Percentiles rank a stretch among this genome's conserved stretches.
phyloP scores from a whole-genome alignment of 2,797 vertebrate species.

The Iguana delicatissima region DNA sequence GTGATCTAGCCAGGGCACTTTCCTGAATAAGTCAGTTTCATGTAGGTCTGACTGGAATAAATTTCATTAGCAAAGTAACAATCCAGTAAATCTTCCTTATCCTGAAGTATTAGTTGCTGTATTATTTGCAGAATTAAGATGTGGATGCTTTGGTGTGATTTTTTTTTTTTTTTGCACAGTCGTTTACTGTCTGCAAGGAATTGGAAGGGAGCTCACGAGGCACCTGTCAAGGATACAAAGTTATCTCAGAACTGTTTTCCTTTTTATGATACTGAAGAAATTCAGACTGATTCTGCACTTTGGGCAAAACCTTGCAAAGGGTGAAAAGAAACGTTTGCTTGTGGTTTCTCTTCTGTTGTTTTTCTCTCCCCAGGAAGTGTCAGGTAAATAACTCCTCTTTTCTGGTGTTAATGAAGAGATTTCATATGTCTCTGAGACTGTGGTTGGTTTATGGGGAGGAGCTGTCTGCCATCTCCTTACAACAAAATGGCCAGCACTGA shows the following conservation, averaged over 20 bases:
- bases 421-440: neutral
- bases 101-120: neutral
- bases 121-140: constrained; percentile 11
- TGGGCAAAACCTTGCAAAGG: neutral
- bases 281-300: neutral
- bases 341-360: neutral
- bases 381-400: neutral
- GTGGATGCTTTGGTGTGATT: neutral
- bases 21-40: neutral
- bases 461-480: neutral
- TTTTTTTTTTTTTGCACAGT: neutral
- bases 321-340: neutral
- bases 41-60: neutral
- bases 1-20: neutral
- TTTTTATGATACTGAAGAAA: constrained; percentile 21
- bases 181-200: neutral
- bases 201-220: neutral
- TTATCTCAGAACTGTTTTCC: neutral
- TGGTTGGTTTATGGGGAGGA: neutral
- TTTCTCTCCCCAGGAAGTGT: neutral
- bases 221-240: neutral
- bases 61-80: constrained; percentile 23
- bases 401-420: neutral
- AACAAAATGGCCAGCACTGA: neutral
- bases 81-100: constrained; percentile 23